These are phyloP conservation scores for Leucoraja erinaceus DNA, from an alignment of 2,113 vertebrate genomes.

Conservation along the genomic window DNA sequence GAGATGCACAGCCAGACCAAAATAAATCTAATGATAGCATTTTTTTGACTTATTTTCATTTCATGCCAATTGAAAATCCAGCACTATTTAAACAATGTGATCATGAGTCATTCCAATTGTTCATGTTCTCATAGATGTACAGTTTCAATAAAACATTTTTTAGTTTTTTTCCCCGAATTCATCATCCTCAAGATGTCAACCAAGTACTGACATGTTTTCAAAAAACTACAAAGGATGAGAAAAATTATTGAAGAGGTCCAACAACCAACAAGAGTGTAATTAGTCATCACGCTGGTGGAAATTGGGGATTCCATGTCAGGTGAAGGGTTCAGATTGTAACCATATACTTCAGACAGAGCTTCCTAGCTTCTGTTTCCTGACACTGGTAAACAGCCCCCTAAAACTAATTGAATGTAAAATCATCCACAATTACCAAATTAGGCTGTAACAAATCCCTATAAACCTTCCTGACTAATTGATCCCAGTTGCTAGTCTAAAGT, in stretches of 20 bases:
- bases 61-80: not conserved
- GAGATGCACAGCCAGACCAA: not conserved
- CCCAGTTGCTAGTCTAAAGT: not conserved
- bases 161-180: not conserved
- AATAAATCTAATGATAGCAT: not conserved
- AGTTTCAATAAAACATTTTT: not conserved
- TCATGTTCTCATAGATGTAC: not conserved
- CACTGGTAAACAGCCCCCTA: not conserved
- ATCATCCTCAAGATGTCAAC: not conserved
- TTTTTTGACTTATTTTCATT: not conserved
- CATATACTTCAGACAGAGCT: not conserved
- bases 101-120: not conserved
- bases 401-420: not conserved
- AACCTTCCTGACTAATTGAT: not conserved
- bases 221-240: not conserved
- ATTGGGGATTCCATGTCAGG: not conserved
- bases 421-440: not conserved
- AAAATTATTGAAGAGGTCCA: not conserved
- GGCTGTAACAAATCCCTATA: not conserved
- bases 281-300: not conserved
- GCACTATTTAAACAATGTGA: not conserved
- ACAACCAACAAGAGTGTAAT: not conserved
- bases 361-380: not conserved
- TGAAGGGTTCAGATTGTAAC: not conserved
- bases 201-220: not conserved